Conservation (phyloP, 64 coral and sea anemone genomes). For the Stichodactyla mertensii region DNA sequence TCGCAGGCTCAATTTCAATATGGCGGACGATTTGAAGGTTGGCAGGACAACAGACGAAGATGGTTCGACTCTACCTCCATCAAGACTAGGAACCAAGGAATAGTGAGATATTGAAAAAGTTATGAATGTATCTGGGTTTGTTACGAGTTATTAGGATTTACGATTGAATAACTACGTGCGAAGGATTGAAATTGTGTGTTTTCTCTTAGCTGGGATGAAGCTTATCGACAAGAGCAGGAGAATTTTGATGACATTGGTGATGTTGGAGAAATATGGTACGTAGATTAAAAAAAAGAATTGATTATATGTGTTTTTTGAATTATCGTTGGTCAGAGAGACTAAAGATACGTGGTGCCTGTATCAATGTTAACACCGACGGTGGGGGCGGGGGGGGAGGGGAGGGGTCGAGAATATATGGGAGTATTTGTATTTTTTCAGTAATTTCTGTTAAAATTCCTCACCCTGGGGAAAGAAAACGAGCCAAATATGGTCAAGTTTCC, state of each 20-base stretch:
- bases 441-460: too few species aligned
- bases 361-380: too few species aligned
- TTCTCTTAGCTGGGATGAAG: constrained; percentile 50
- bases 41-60: constrained; percentile 11
- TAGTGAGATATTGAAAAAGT: constrained; percentile 35
- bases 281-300: neutral
- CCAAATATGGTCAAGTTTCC: too few species aligned
- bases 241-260: constrained; percentile 61
- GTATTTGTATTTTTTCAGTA: too few species aligned
- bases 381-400: too few species aligned
- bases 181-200: neutral
- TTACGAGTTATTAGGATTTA: neutral
- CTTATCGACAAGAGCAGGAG: constrained; percentile 36
- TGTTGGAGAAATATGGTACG: constrained; percentile 84
- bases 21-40: constrained; percentile 46
- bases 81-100: constrained; percentile 67
- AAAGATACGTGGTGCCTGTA: too few species aligned
- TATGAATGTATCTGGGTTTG: neutral
- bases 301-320: neutral
- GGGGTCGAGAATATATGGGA: too few species aligned
- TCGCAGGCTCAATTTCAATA: constrained; percentile 43
- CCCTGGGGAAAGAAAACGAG: too few species aligned
- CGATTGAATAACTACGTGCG: neutral
- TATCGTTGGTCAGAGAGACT: neutral
- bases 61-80: constrained; percentile 25